Conservation (phyloP, 2,113 vertebrate genomes). For the Hylia prasina region DNA sequence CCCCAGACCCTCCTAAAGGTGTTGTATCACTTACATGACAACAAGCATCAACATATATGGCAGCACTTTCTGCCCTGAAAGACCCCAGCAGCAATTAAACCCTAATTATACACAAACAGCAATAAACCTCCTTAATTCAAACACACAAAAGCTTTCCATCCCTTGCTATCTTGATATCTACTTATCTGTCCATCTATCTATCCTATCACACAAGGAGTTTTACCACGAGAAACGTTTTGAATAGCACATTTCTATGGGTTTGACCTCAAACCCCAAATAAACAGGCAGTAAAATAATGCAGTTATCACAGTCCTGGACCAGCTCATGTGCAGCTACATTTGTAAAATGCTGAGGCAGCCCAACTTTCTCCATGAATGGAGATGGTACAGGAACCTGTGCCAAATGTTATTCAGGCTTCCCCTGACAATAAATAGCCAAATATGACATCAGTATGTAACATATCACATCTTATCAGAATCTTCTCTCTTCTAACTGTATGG, state of each 20-base stretch:
- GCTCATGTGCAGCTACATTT: neutral
- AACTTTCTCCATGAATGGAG: neutral
- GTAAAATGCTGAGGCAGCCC: neutral
- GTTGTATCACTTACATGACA: conserved; percentile 39
- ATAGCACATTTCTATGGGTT: neutral
- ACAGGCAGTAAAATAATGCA: neutral
- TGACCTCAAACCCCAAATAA: neutral
- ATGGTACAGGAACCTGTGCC: neutral
- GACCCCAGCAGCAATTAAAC: conserved; percentile 1
- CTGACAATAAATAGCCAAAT: neutral
- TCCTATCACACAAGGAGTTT: neutral
- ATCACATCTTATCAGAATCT: neutral
- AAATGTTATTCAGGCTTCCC: neutral
- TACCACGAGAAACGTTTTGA: neutral
- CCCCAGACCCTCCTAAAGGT: conserved; percentile 7
- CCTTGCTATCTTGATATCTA: neutral
- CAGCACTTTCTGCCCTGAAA: conserved; percentile 41
- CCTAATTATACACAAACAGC: conserved; percentile 29
- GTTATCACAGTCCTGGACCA: neutral
- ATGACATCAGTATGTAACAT: neutral
- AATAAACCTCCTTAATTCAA: neutral
- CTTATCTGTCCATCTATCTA: no score
- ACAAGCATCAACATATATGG: conserved; percentile 12
- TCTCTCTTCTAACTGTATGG: neutral
- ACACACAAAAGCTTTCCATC: neutral